Evolutionary conservation across 2,888 invertebrate genomes (phyloP), one percentile per base, ranked within the genome.

Genomic region (Oxyteleia sp.): DNA sequence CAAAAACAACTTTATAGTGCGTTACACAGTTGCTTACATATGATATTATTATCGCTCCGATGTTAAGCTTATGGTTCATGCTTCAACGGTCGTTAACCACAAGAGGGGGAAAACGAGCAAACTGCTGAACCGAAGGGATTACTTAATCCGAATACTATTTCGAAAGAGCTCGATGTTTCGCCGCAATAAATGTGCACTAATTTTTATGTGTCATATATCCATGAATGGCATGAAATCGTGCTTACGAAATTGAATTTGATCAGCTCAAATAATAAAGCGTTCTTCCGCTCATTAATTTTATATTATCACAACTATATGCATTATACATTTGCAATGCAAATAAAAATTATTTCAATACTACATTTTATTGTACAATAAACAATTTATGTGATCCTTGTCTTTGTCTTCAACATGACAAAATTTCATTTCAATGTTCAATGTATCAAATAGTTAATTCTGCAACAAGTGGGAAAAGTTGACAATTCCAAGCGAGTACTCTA

Each of bases 21-120:
- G 85, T 84, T 85, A 84, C 83, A 57, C 85, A 86, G 75, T 82
- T 72, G 82, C 82, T 79, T 85, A 53, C 85, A 86, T 84, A 85
- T 82, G 87, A 53, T 85, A 86, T 87, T 87, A 89, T 88, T 90
- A 90, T 90, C 88, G 87, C 85, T 79, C 72, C 74, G 75, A 82
- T 72, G 61, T 64, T 61, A 80, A 88, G 89, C 89, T 90, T 90
- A 91, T 89, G 87, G 87, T 88, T 87, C 86, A 87, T 90, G 90
- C 88, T 89, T 84, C 84, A 84, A 66, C 82, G 87, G 87, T 83
- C 88, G 85, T 86, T 84, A 83, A 75, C 87, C 86, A 82, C 49
- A 79, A 72, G 59, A 57, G 59, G 29, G 72, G 51, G 81, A 61
- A 55, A 53, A 64, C 23, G 75, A 43, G 72, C 61, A 69, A 82